Evolutionary conservation across 30 jellyfish, hydroid and myxozoan species (phyloP).

Genomic region (Calvadosia cruxmelitensis): DNA sequence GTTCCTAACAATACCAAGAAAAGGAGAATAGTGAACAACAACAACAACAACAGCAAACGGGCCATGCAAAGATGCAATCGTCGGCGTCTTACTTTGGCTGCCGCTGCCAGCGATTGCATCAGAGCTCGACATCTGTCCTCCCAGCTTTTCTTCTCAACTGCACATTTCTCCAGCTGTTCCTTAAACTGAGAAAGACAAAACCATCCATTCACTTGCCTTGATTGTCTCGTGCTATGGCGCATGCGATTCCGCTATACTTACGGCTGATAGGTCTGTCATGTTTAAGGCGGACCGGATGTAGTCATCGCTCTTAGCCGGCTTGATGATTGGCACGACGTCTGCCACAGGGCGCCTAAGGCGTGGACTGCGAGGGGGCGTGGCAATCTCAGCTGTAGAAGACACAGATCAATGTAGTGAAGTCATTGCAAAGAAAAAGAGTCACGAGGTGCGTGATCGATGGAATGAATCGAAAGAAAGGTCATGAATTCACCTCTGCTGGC

Average conservation of each 20-base stretch:
- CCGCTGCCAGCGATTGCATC: constrained; percentile 80
- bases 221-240: too few relatives aligned
- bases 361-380: constrained; percentile 1
- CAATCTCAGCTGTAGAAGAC: too few relatives aligned
- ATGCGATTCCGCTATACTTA: too few relatives aligned
- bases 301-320: background rate
- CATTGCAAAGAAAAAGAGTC: too few relatives aligned
- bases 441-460: too few relatives aligned
- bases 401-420: too few relatives aligned
- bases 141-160: constrained; percentile 67
- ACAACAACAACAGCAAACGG: background rate
- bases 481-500: too few relatives aligned
- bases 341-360: background rate
- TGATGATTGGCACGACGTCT: background rate
- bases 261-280: background rate
- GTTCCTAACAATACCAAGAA: constrained; percentile 17
- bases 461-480: too few relatives aligned
- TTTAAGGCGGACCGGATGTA: background rate
- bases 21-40: background rate
- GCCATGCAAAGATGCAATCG: background rate
- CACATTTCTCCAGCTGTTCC: background rate
- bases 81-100: constrained; percentile 44
- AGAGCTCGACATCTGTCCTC: constrained; percentile 72
- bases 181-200: background rate
- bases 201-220: too few relatives aligned